Conservation (phyloP, 2,888 invertebrate species). For the Cryptophagus acutangulus region DNA sequence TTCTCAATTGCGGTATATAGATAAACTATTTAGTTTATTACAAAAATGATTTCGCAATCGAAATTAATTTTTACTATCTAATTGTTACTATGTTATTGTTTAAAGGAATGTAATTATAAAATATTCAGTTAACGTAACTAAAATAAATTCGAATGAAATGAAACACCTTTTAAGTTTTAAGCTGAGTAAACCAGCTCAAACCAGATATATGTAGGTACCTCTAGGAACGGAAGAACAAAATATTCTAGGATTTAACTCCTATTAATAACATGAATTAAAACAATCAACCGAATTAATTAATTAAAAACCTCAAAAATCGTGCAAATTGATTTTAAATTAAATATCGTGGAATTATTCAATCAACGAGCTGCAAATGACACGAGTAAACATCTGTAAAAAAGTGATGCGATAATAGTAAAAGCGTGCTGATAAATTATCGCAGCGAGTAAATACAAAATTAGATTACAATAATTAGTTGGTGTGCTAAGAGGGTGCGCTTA, state of each 20-base stretch:
- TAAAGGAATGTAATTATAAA: background rate
- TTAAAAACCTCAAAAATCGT: too few species aligned
- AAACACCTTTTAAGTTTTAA: slow-evolving; percentile 1
- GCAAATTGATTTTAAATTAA: too few species aligned
- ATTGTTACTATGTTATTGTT: background rate
- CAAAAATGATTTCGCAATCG: background rate
- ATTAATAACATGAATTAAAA: background rate
- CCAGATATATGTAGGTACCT: slow-evolving; percentile 10
- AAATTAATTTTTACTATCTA: background rate
- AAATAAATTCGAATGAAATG: too few species aligned
- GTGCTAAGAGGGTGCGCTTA: too few species aligned
- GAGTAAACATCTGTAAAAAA: too few species aligned
- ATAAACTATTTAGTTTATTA: background rate
- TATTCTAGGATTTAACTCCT: background rate
- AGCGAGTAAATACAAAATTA: too few species aligned
- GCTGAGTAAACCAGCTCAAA: slow-evolving; percentile 20
- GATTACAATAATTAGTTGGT: too few species aligned
- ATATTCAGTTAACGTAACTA: background rate
- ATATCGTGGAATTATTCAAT: background rate
- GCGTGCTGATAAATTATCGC: too few species aligned
- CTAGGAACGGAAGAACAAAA: background rate
- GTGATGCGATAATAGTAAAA: too few species aligned
- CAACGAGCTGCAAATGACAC: background rate
- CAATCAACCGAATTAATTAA: background rate
- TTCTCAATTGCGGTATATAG: too few species aligned